A percentile compares a stretch with the other conserved stretches of the same genome.
Conservation (phyloP, 2,888 invertebrate species). For the Dynastes hyllus region DNA sequence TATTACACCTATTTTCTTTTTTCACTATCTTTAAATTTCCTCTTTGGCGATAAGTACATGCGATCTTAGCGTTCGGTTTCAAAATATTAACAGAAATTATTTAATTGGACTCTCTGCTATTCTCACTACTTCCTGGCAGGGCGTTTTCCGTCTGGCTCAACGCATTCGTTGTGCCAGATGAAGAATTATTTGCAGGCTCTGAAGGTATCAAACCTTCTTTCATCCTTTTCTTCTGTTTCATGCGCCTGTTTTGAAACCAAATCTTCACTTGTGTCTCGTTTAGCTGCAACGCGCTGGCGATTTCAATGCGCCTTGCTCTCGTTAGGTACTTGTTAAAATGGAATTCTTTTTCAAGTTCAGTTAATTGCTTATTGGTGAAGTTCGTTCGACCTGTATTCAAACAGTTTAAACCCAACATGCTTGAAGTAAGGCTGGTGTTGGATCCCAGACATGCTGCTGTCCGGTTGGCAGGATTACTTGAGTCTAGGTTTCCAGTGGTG, state of each 20-base stretch:
- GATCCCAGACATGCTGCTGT: slow-evolving; percentile 69
- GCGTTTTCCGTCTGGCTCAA: slow-evolving; percentile 67
- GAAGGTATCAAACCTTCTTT: slow-evolving; percentile 89
- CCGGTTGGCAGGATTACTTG: slow-evolving; percentile 72
- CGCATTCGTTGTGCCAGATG: slow-evolving; percentile 71
- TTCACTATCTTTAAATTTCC: slow-evolving; percentile 39
- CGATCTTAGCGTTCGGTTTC: slow-evolving; percentile 8
- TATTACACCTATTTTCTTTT: slow-evolving; percentile 24
- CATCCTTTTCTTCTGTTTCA: slow-evolving; percentile 98
- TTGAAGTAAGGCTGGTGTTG: slow-evolving; percentile 71
- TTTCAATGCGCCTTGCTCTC: slow-evolving; percentile 96
- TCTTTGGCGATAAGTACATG: slow-evolving; percentile 53
- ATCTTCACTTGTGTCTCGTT: slow-evolving; percentile 98
- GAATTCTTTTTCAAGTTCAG: slow-evolving; percentile 99
- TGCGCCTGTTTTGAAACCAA: slow-evolving; percentile 98
- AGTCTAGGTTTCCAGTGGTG: slow-evolving; percentile 71
- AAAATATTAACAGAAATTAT: slow-evolving; percentile 29
- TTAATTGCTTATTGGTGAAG: slow-evolving; percentile 99
- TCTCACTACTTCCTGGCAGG: slow-evolving; percentile 78
- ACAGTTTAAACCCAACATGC: slow-evolving; percentile 69
- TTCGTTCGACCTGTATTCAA: slow-evolving; percentile 95
- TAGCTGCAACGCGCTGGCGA: slow-evolving; percentile 95
- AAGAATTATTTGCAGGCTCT: slow-evolving; percentile 70
- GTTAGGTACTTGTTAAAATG: slow-evolving; percentile 99
- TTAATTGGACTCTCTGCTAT: slow-evolving; percentile 80